These are phyloP conservation scores for Mormyrus iriodes DNA, from an alignment of 2,113 vertebrate species.

Conservation along the genomic window DNA sequence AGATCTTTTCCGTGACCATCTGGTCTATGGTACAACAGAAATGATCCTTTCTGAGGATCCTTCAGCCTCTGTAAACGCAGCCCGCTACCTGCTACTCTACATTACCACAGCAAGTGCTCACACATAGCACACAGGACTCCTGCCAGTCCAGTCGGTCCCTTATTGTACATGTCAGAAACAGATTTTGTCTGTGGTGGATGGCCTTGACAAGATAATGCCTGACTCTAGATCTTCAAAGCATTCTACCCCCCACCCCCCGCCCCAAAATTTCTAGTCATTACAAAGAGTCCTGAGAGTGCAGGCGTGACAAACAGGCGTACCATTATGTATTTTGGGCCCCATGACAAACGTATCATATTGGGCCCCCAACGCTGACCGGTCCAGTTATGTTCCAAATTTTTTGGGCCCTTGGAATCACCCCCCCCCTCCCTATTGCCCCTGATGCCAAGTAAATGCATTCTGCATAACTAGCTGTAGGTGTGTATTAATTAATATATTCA, in stretches of 20 bases:
- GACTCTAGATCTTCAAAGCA: not conserved
- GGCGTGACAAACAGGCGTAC: not conserved
- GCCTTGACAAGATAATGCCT: not conserved
- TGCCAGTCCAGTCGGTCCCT: not conserved
- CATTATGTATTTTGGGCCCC: not conserved
- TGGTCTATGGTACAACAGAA: not conserved
- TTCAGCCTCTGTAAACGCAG: not conserved
- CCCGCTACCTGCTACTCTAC: not conserved
- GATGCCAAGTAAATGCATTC: not conserved
- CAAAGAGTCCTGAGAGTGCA: not conserved
- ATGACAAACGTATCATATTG: not conserved
- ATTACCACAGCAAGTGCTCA: not conserved
- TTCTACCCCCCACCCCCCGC: not conserved
- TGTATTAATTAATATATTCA: not conserved
- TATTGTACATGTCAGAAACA: not conserved
- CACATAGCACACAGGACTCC: not conserved
- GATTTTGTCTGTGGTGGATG: not conserved
- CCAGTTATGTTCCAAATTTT: not conserved
- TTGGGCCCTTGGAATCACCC: not conserved
- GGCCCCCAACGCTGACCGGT: not conserved
- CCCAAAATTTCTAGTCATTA: not conserved
- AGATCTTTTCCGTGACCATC: too few species aligned
- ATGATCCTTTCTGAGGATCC: not conserved
- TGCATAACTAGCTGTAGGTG: not conserved
- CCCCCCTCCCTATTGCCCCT: not conserved